phyloP scores from a whole-genome alignment of 2,888 invertebrate genomes.

The Eupithecia subumbrata region DNA sequence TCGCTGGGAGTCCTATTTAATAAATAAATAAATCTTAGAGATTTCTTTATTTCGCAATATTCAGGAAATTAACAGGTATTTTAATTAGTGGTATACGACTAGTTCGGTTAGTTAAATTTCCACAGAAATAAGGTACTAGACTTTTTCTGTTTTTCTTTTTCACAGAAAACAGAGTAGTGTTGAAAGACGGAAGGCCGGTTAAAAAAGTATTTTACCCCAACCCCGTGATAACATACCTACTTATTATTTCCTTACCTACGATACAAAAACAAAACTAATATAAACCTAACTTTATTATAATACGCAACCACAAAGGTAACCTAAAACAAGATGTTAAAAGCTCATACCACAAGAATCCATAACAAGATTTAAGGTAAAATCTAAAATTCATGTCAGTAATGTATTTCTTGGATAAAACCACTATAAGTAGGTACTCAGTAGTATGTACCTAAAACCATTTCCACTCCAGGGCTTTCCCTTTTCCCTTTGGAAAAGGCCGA shows the following conservation, averaged over 20 bases:
- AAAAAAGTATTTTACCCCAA: not conserved
- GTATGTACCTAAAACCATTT: not conserved
- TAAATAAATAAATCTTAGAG: too few species aligned
- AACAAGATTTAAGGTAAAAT: not conserved
- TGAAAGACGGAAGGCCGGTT: not conserved
- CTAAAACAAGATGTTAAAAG: not conserved
- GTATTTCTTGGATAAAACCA: not conserved
- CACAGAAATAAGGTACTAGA: not conserved
- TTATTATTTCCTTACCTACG: not conserved
- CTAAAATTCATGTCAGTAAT: not conserved
- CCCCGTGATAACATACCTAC: not conserved
- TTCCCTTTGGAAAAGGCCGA: not conserved
- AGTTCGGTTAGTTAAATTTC: not conserved
- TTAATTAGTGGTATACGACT: not conserved
- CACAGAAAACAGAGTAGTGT: not conserved
- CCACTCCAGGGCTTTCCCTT: slow-evolving; percentile 6
- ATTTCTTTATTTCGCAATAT: not conserved
- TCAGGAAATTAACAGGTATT: not conserved
- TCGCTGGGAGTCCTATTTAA: too few species aligned
- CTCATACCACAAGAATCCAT: not conserved
- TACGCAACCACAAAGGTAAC: not conserved
- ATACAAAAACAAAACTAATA: too few species aligned
- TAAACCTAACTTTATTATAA: too few species aligned
- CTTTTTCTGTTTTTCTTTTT: too few species aligned
- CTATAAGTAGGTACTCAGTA: not conserved